These are phyloP conservation scores for Coendou prehensilis DNA, from an alignment of 2,797 vertebrate genomes.

Conservation along the genomic window DNA sequence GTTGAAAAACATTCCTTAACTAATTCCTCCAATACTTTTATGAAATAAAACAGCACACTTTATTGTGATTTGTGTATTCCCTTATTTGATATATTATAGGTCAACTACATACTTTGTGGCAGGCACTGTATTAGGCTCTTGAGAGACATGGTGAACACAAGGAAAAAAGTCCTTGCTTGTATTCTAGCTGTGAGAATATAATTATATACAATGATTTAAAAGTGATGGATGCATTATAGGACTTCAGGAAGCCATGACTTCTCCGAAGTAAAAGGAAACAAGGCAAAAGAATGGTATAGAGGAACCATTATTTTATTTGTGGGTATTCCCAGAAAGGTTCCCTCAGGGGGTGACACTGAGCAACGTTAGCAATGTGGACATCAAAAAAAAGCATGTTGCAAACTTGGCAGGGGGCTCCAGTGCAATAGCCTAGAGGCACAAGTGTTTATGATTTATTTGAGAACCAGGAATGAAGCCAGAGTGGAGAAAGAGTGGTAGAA, in stretches of 20 bases:
- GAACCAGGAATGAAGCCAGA: neutral
- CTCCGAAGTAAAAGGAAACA: neutral
- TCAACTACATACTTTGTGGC: neutral
- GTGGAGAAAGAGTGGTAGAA: neutral
- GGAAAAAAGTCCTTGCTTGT: neutral
- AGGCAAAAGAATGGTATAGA: neutral
- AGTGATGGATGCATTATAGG: neutral
- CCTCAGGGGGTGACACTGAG: neutral
- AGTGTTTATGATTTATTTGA: neutral
- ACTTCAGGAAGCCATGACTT: neutral
- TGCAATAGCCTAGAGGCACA: neutral
- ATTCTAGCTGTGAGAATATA: neutral
- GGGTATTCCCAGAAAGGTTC: neutral
- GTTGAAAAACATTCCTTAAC: constrained; percentile 5
- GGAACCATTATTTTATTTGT: neutral
- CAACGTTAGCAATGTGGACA: neutral
- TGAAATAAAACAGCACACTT: neutral
- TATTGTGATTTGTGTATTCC: neutral
- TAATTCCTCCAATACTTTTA: neutral
- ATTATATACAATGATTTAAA: neutral
- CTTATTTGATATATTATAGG: neutral
- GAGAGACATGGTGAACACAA: neutral
- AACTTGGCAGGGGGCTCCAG: no score
- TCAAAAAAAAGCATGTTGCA: neutral
- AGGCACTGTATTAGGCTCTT: neutral